Evolutionary conservation across 2,113 vertebrate genomes (phyloP), one percentile per base, ranked within the genome.

Genomic region (Poecile atricapillus): DNA sequence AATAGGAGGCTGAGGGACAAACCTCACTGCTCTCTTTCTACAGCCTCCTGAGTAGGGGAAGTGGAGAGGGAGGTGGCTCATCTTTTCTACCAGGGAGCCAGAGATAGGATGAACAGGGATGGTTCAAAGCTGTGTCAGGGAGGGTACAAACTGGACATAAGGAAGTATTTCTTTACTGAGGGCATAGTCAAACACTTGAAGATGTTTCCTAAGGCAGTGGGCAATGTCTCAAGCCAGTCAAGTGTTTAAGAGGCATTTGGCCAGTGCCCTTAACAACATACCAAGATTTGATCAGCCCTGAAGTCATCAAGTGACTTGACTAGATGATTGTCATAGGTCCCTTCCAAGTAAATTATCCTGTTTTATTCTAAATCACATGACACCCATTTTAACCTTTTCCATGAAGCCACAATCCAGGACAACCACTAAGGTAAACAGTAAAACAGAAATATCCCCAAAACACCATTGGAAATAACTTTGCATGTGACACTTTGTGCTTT

Each of bases 101-200:
- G 33, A 2, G 15, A 68, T 0, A 47, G 27, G 6, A 73, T 2
- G 1, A 1, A 1, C 4, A 15, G 13, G 4, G 33, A 62, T 18
- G 31, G 21, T 2, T 82, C 60, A 78, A 64, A 87, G 41, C 4
- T 16, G 9, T 1, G 1, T 10, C 35, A 33, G 9, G 16, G 4
- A 12, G 55, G 5, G 41, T 64, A 82, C 7, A 53, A 19, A 35
- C 11, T 14, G 24, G n/a, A n/a, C 11, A 39, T n/a, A 4, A 73
- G 18, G 50, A 90, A 60, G 21, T 15, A 31, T 50, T 87, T 60
- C 10, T 69, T 70, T 58, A 82, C 25, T 0, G 0, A 68, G 5
- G 10, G 9, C 6, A 19, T 21, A 33, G 21, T 49, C 67, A 68
- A 83, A 50, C 39, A 43, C 25, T 21, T 9, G 1, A 59, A 91